Percentiles rank a stretch among this genome's conserved stretches.
Evolutionary conservation across 2,888 invertebrate species (phyloP).

Genomic region (Calameuta filiformis): DNA sequence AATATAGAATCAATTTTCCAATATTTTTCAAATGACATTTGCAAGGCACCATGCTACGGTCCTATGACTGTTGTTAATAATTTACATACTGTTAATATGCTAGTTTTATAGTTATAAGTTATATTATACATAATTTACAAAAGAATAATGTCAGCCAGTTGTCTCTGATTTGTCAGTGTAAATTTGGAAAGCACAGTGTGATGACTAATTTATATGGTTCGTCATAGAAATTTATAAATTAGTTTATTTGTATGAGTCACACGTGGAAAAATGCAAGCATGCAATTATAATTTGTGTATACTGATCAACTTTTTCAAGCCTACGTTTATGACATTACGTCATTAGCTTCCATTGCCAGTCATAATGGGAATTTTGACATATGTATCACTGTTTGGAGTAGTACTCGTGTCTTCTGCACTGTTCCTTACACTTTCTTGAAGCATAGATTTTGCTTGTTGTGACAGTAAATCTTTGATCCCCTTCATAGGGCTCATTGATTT

Average conservation of each 20-base stretch:
- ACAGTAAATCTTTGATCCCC: conserved; percentile 35
- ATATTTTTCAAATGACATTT: background rate
- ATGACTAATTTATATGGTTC: background rate
- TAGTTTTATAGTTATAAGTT: background rate
- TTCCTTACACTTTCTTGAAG: conserved; percentile 20
- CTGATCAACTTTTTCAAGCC: background rate
- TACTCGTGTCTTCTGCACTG: background rate
- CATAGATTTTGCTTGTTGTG: conserved; percentile 31
- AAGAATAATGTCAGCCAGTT: too few species aligned
- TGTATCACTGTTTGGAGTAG: background rate
- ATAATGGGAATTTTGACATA: background rate
- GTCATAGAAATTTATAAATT: background rate
- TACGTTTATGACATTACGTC: background rate
- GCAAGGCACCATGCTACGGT: background rate
- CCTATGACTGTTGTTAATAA: background rate
- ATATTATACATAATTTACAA: too few species aligned
- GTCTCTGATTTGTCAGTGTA: background rate
- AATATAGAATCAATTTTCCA: background rate
- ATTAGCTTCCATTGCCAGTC: background rate
- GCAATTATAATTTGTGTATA: background rate
- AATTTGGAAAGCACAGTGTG: background rate
- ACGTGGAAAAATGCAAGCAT: background rate
- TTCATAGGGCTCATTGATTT: conserved; percentile 36
- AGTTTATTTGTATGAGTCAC: background rate
- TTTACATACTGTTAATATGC: background rate